Percentiles rank a stretch among this genome's conserved stretches.
Evolutionary conservation across 2,113 vertebrate genomes (phyloP).

Genomic region (Telmatochromis sp.): DNA sequence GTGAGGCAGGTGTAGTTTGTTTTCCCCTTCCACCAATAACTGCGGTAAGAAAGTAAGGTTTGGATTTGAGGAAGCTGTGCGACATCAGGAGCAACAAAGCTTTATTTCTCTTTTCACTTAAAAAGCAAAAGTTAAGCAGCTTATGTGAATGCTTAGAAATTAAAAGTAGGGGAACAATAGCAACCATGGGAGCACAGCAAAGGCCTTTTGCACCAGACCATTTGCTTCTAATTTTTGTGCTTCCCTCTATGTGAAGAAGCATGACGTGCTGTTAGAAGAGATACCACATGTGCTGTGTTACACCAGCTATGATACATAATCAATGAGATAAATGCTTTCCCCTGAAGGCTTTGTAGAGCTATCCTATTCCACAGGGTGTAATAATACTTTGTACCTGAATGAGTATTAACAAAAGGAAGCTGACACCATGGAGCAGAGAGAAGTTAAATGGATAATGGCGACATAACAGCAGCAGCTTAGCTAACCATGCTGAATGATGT

Average conservation of each 20-base stretch:
- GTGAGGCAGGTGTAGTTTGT: neutral
- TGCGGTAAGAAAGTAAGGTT: neutral
- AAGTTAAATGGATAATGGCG: conserved; percentile 69
- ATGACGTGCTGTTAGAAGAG: neutral
- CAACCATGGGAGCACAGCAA: neutral
- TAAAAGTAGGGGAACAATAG: conserved; percentile 50
- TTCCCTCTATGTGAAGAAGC: neutral
- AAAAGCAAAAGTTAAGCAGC: conserved; percentile 62
- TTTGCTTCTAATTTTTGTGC: conserved; percentile 1
- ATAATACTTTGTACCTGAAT: conserved; percentile 71
- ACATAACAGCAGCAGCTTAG: conserved; percentile 52
- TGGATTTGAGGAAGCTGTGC: conserved; percentile 9
- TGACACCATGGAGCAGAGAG: conserved; percentile 52
- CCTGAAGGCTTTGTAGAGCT: conserved; percentile 50
- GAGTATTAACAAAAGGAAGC: conserved; percentile 68
- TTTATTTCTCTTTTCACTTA: conserved; percentile 36
- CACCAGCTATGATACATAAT: conserved; percentile 35
- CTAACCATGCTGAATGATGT: conserved; percentile 50
- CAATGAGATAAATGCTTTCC: conserved; percentile 61
- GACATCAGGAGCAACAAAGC: conserved; percentile 39
- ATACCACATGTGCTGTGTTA: conserved; percentile 4
- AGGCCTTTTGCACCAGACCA: neutral
- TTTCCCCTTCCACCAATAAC: neutral
- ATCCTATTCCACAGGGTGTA: conserved; percentile 63
- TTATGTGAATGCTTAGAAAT: conserved; percentile 55